Evolutionary conservation across 2,888 invertebrate genomes (phyloP).

Genomic region (Glaucopsyche alexis): DNA sequence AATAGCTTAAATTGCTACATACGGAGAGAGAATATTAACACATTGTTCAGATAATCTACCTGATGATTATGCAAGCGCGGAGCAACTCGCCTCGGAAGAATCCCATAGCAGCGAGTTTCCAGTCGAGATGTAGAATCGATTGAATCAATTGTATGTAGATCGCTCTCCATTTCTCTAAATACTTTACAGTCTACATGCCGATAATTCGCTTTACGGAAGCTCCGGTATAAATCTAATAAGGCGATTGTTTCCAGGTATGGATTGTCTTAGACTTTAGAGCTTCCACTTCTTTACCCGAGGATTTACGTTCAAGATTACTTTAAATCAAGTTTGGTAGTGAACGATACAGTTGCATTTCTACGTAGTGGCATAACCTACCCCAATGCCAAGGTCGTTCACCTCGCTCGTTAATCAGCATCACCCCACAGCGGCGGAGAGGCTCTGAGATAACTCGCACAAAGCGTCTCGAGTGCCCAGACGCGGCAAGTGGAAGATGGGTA

Average conservation of each 20-base stretch:
- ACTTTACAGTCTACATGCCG: conserved; percentile 12
- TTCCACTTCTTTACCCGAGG: no score
- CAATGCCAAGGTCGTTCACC: conserved; percentile 50
- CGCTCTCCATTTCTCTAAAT: conserved; percentile 20
- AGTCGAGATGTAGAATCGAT: conserved; percentile 13
- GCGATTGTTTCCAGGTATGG: conserved; percentile 11
- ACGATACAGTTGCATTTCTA: conserved; percentile 1
- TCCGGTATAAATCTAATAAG: not conserved
- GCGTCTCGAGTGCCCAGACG: conserved; percentile 52
- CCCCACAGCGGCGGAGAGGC: conserved; percentile 54
- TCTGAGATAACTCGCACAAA: conserved; percentile 61
- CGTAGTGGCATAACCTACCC: conserved; percentile 42
- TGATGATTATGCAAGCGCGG: conserved; percentile 34
- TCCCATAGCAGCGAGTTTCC: conserved; percentile 8
- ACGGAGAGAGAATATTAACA: conserved; percentile 38
- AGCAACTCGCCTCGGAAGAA: conserved; percentile 33
- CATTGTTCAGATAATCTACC: conserved; percentile 38
- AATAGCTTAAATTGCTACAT: conserved; percentile 35
- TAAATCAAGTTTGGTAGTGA: not conserved
- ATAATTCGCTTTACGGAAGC: conserved; percentile 17
- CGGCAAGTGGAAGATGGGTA: conserved; percentile 54
- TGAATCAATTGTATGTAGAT: conserved; percentile 25
- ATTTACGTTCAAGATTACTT: not conserved
- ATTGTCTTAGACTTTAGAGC: not conserved
- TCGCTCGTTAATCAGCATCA: conserved; percentile 43